Percentiles rank a stretch among this genome's conserved stretches.
These are phyloP conservation scores for Aeoliscus strigatus DNA, from an alignment of 2,797 vertebrate species.

Conservation along the genomic window DNA sequence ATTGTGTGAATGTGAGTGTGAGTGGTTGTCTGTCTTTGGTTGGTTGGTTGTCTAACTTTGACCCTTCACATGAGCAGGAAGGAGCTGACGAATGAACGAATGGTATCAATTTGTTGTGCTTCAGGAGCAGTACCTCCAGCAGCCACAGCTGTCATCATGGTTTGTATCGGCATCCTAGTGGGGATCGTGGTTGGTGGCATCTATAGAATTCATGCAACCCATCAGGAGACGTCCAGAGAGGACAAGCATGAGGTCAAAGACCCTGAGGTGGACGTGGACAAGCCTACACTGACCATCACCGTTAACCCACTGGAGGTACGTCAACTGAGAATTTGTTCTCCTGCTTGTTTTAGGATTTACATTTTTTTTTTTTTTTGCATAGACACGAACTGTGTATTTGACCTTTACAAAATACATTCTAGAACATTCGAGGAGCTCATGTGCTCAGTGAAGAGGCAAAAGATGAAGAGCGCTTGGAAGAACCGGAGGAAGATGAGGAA, in stretches of 20 bases:
- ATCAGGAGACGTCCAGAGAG: slow-evolving; percentile 76
- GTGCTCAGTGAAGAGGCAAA: slow-evolving; percentile 47
- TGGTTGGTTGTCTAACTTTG: too few relatives aligned
- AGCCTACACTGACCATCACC: slow-evolving; percentile 89
- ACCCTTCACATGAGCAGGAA: too few relatives aligned
- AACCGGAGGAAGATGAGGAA: slow-evolving; percentile 79
- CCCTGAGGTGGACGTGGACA: slow-evolving; percentile 87
- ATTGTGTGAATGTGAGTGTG: too few relatives aligned
- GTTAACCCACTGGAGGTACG: slow-evolving; percentile 96
- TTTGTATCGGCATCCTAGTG: slow-evolving; percentile 87
- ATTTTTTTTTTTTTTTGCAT: too few relatives aligned
- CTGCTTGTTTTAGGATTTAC: too few relatives aligned
- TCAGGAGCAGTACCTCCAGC: slow-evolving; percentile 72
- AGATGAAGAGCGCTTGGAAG: slow-evolving; percentile 71
- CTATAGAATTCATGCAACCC: slow-evolving; percentile 82
- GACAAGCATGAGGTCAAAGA: slow-evolving; percentile 78
- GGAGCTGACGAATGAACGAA: too few relatives aligned
- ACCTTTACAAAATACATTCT: slow-evolving; percentile 12
- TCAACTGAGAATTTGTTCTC: background rate
- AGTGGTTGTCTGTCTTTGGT: too few relatives aligned
- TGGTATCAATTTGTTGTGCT: background rate
- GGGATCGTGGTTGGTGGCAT: slow-evolving; percentile 87
- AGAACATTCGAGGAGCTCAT: slow-evolving; percentile 83
- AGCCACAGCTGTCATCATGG: slow-evolving; percentile 83
- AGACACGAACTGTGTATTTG: background rate